phyloP scores from a whole-genome alignment of 2,888 invertebrate genomes.

The Strigamia maritima region DNA sequence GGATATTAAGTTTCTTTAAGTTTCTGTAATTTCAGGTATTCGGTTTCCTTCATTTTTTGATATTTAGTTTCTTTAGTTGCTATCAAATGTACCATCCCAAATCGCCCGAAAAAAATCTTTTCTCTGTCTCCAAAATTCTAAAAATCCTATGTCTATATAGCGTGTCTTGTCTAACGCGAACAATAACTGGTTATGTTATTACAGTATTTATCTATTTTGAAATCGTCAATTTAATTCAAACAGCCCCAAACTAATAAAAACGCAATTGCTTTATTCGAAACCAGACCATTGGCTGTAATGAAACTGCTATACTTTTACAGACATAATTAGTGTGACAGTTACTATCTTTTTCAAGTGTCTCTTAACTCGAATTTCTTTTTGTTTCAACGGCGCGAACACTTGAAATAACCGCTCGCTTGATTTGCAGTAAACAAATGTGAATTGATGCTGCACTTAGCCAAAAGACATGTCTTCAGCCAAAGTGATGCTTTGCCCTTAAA shows the following conservation, averaged over 20 bases:
- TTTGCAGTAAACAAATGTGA: constrained; percentile 4
- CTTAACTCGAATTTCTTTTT: not conserved
- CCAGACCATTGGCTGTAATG: not conserved
- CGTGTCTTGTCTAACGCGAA: no score
- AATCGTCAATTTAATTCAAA: not conserved
- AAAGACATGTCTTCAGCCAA: not conserved
- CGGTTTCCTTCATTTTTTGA: no score
- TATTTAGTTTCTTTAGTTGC: no score
- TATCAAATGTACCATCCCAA: no score
- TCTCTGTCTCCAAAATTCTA: no score
- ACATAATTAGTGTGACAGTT: not conserved
- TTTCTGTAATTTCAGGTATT: no score
- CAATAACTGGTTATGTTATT: not conserved
- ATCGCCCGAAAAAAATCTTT: no score
- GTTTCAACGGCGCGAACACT: not conserved
- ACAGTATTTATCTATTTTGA: not conserved
- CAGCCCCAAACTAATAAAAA: not conserved
- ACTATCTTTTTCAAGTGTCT: not conserved
- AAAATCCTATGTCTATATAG: no score
- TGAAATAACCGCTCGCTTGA: not conserved
- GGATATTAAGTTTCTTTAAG: no score
- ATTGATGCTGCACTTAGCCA: not conserved
- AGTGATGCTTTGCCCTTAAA: not conserved
- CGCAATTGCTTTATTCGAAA: not conserved
- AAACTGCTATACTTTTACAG: not conserved